Conservation (phyloP, 2,797 vertebrate species). For the Phoebastria nigripes region DNA sequence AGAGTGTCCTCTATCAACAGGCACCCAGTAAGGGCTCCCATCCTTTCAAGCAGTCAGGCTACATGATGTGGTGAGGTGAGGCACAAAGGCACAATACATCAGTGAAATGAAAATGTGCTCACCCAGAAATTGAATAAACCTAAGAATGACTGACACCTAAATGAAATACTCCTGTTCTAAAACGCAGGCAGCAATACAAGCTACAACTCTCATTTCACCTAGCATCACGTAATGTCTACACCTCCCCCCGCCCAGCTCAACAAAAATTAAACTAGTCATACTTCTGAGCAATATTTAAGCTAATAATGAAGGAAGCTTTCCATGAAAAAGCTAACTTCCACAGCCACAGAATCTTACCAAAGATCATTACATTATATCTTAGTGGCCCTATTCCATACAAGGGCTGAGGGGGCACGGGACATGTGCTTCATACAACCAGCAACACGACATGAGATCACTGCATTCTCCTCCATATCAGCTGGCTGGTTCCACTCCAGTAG, state of each 20-base stretch:
- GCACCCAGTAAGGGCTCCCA: not conserved
- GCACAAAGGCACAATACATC: not conserved
- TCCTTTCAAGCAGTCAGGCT: not conserved
- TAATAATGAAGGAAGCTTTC: not conserved
- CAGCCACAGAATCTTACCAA: not conserved
- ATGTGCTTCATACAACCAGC: not conserved
- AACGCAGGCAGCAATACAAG: not conserved
- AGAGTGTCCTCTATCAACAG: not conserved
- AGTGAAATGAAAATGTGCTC: not conserved
- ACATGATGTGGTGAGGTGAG: accelerated
- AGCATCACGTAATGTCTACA: not conserved
- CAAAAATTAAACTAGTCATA: not conserved
- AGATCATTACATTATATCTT: not conserved
- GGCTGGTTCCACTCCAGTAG: not conserved
- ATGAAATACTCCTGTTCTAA: not conserved
- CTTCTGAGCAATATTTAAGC: not conserved
- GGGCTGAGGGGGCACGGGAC: not conserved
- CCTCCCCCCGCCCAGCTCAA: not conserved
- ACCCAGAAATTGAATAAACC: not conserved
- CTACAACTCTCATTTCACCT: not conserved
- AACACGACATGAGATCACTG: not conserved
- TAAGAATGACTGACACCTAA: not conserved
- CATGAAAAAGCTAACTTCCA: not conserved
- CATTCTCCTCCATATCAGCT: not conserved
- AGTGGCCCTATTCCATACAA: not conserved